Base-by-base conservation (phyloP, 2,797 vertebrate genomes). In the Stomatorhinus walkeri region DNA sequence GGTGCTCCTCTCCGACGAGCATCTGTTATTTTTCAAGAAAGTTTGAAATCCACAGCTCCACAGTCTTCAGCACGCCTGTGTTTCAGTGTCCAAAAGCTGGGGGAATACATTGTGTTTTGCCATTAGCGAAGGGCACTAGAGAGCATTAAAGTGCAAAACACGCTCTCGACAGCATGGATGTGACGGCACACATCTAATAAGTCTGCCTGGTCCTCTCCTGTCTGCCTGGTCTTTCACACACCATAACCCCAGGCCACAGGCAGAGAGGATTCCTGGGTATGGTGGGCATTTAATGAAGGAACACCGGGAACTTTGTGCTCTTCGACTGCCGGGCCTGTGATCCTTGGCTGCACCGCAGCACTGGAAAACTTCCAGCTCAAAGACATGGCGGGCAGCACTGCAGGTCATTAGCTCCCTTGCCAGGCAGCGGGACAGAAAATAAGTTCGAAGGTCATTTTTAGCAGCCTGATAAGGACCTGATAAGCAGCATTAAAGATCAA, bases 181-280 rank as follows among this genome's bases (percentile, higher is more conserved):
- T 46, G n/a, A 52, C 9, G 12, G 49, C 49, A 85, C 19, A 85
- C 48, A 51, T 85, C 43, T 51, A 51, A 51, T 51, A 85, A 49
- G 9, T 85, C 46, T 85, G 46, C 46, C 32, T 46, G 24, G 54
- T 59, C 54, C 85, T 59, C 54, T 56, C 16, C 9, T 9, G 19
- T 43, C 46, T 61, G 85, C 85, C 76, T 46, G 40, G 7, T 46
- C 76, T 22, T 81, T 46, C 40, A 46, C 40, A n/a, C 36, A 81
- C 40, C 19, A 43, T 14, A 46, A 81, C 19, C 36, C 4, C 24
- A 68, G 87, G 52, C 19, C 43, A 40, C 43, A 51, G 24, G 22
- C 88, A 64, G 81, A 22, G 81, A 85, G 81, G 88, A 89, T 89
- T 89, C 16, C 48, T 51, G 88, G 28, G 56, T 64, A 36, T 32